Evolutionary conservation across 2,113 vertebrate species (phyloP), one percentile per base, ranked within the genome.

Genomic region (Micromys minutus): DNA sequence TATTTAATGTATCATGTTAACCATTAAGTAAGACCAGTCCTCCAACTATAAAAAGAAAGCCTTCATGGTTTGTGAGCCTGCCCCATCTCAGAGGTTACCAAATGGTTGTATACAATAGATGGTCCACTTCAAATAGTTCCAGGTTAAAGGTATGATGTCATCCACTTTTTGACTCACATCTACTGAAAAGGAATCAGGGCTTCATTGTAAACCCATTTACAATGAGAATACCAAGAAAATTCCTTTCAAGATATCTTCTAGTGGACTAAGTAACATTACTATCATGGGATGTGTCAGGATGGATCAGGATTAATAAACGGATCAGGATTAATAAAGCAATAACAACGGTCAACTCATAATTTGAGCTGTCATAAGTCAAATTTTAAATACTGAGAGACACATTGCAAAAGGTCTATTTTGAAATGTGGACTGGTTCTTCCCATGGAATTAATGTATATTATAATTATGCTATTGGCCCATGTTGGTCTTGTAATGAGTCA

Each of bases 341-440:
- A 63, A 71, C 10, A 61, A 63, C 69, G 87, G 26, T 10, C 74
- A 45, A 47, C 13, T 80, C 4, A 26, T 17, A 9, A 83, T 77
- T 65, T 63, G 2, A 87, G 77, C 50, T 79, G 47, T 31, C 52
- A n/a, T 4, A 57, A 65, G 80, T 65, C 15, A 92, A 71, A 67
- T n/a, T 88, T 86, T 21, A 52, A 94, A 42, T 81, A 88, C 50
- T 86, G 22, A 95, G 61, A 50, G 81, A 65, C 42, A 39, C 75
- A 17, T 95, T 91, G 26, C n/a, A 57, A 84, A 79, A 79, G 65
- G 22, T 76, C 59, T 74, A 80, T 63, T 92, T 85, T 85, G n/a
- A 36, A 90, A 90, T 59, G 59, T 5, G 52, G 69, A 87, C 39
- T 65, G 6, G 0, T 72, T 84, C 88, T 88, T 55, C 15, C 9